Conservation (phyloP, 2,888 invertebrate species). For the Pristionchus japonicus region DNA sequence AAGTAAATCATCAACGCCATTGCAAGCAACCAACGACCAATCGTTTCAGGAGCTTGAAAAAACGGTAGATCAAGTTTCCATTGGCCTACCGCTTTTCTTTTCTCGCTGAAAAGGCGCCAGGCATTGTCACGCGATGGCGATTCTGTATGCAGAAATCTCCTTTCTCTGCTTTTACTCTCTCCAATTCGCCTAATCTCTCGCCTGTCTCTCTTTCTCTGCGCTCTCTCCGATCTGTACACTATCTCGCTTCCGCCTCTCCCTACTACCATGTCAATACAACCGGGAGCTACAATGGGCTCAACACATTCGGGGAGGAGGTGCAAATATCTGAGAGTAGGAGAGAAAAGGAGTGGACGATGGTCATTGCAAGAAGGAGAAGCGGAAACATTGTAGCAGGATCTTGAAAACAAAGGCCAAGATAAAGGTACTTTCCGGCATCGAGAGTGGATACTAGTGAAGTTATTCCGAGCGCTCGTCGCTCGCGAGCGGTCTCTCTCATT, state of each 20-base stretch:
- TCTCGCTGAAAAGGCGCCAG: neutral
- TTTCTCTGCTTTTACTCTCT: neutral
- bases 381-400: neutral
- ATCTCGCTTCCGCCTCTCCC: slow-evolving; percentile 13
- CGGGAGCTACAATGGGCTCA: slow-evolving; percentile 10
- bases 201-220: neutral
- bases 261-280: neutral
- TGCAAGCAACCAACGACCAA: neutral
- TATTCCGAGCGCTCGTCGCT: too few species aligned
- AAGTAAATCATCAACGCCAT: too few species aligned
- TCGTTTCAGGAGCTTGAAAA: neutral
- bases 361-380: neutral
- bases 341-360: neutral
- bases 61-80: neutral
- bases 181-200: neutral
- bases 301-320: neutral
- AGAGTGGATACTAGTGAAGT: too few species aligned
- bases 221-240: neutral
- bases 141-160: slow-evolving; percentile 31
- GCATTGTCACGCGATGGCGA: neutral
- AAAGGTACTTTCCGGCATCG: too few species aligned
- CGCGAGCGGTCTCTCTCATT: too few species aligned
- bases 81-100: slow-evolving; percentile 15
- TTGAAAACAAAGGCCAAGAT: too few species aligned
- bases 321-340: neutral